Conservation (phyloP, 64 coral and sea anemone genomes). For the Cladopsammia gracilis region DNA sequence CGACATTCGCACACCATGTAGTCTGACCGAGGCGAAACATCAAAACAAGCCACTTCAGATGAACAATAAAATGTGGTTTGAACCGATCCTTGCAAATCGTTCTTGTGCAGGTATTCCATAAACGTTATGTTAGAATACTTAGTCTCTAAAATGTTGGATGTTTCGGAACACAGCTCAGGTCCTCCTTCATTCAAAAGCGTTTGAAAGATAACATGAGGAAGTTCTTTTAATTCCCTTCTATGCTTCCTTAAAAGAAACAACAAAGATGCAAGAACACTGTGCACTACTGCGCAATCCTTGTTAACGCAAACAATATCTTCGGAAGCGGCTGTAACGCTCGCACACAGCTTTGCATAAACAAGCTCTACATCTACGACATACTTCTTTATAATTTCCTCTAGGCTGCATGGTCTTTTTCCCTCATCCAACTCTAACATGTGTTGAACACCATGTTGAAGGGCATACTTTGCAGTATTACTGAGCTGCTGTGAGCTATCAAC, state of each 20-base stretch:
- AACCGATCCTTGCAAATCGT: not conserved
- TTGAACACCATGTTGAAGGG: not conserved
- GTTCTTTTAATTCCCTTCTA: not conserved
- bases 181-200: constrained; percentile 18
- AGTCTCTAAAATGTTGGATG: not conserved
- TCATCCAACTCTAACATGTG: not conserved
- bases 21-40: constrained; percentile 12
- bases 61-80: not conserved
- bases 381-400: not conserved
- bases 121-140: not conserved
- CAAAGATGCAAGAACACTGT: not conserved
- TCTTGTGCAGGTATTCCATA: not conserved
- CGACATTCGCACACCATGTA: constrained; percentile 32
- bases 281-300: not conserved
- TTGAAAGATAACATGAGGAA: not conserved
- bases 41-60: constrained; percentile 16
- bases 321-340: not conserved
- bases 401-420: not conserved
- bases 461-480: not conserved
- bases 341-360: not conserved
- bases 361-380: too few species aligned
- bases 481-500: not conserved
- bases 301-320: not conserved
- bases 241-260: not conserved
- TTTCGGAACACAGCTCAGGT: not conserved